These are phyloP conservation scores for Cremastobaeus sp. DNA, from an alignment of 2,888 invertebrate genomes.

Conservation along the genomic window DNA sequence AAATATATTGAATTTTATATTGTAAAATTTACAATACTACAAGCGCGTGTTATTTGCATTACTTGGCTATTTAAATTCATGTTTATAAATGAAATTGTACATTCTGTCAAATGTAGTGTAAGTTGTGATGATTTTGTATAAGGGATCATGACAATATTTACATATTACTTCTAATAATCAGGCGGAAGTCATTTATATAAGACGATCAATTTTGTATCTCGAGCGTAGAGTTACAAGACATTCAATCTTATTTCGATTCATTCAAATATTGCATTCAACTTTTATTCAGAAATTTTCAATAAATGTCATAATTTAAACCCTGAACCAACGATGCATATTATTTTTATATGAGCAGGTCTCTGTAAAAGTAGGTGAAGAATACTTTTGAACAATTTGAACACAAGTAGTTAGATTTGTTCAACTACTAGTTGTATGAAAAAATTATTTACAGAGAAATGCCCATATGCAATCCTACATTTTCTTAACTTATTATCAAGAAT, in stretches of 20 bases:
- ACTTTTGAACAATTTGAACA: too few species aligned
- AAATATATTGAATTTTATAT: constrained; percentile 51
- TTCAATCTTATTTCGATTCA: background rate
- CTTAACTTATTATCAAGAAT: too few species aligned
- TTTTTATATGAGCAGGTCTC: constrained; percentile 20
- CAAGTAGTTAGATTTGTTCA: background rate
- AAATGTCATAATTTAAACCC: constrained; percentile 48
- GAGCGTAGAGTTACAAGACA: constrained; percentile 3
- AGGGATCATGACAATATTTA: constrained; percentile 40
- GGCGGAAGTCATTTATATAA: constrained; percentile 23
- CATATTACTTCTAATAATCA: constrained; percentile 17
- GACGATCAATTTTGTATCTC: constrained; percentile 24
- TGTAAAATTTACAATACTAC: constrained; percentile 38
- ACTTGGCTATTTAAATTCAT: constrained; percentile 44
- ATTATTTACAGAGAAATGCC: too few species aligned
- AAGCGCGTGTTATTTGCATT: constrained; percentile 43
- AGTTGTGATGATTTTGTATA: constrained; percentile 35
- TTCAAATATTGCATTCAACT: constrained; percentile 9
- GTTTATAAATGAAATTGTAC: constrained; percentile 43
- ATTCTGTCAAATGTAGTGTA: constrained; percentile 41
- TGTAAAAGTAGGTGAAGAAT: too few species aligned
- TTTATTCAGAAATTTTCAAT: constrained; percentile 29
- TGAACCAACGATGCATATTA: constrained; percentile 18
- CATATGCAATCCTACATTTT: too few species aligned
- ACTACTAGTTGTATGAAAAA: too few species aligned